Percentiles rank a stretch among this genome's conserved stretches.
Conservation (phyloP, 2,888 invertebrate genomes). For the Clepsis dumicolana region DNA sequence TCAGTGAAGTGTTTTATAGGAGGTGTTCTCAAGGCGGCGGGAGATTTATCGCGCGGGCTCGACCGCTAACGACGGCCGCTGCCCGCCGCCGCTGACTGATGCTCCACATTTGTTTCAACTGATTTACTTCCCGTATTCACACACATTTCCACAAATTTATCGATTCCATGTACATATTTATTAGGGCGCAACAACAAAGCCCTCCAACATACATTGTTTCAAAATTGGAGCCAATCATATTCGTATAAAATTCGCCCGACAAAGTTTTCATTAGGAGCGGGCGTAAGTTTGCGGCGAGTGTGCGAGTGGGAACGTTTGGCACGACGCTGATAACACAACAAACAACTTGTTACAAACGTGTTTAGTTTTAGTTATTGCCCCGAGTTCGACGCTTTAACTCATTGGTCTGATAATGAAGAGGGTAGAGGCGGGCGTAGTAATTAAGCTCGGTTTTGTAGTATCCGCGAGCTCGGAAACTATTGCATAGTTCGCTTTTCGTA, state of each 20-base stretch:
- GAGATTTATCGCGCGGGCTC: conserved; percentile 78
- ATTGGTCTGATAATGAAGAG: conserved; percentile 82
- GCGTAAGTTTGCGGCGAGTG: conserved; percentile 80
- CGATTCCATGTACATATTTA: conserved; percentile 57
- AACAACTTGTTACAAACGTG: conserved; percentile 86
- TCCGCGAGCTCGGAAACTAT: conserved; percentile 44
- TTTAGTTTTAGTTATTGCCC: conserved; percentile 85
- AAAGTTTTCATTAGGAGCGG: conserved; percentile 81
- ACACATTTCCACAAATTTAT: conserved; percentile 64
- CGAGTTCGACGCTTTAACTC: conserved; percentile 83
- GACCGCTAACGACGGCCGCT: conserved; percentile 79
- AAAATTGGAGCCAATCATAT: conserved; percentile 46
- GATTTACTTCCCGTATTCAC: conserved; percentile 77
- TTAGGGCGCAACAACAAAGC: conserved; percentile 41
- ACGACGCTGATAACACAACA: conserved; percentile 84
- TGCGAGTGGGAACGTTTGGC: conserved; percentile 80
- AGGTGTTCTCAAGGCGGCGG: conserved; percentile 76
- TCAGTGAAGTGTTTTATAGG: conserved; percentile 51
- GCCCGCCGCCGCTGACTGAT: conserved; percentile 74
- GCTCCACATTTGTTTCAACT: conserved; percentile 82
- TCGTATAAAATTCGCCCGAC: conserved; percentile 69
- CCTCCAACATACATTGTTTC: conserved; percentile 27
- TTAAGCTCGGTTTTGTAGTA: conserved; percentile 69
- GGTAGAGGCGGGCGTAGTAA: conserved; percentile 68
- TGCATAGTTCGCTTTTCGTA: conserved; percentile 35